phyloP scores from a whole-genome alignment of 2,113 vertebrate genomes.

The Dromaius novaehollandiae region DNA sequence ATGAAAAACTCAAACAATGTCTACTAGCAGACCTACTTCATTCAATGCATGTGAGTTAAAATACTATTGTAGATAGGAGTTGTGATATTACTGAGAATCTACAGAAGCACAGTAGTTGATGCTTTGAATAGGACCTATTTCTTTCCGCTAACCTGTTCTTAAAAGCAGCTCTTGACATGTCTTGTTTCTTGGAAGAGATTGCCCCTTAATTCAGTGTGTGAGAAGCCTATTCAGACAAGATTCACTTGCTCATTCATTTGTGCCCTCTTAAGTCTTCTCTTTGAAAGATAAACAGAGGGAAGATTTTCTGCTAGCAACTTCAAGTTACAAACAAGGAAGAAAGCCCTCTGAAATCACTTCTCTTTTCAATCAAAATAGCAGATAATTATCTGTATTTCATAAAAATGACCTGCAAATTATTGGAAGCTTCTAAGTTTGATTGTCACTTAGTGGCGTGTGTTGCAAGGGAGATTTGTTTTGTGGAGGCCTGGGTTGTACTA shows the following conservation, averaged over 20 bases:
- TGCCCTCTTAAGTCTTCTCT: background rate
- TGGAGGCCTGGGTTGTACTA: background rate
- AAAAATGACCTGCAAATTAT: background rate
- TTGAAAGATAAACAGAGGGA: background rate
- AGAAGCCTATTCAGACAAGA: background rate
- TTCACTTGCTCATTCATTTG: background rate
- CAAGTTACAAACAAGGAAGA: background rate
- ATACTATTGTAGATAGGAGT: background rate
- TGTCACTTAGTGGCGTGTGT: background rate
- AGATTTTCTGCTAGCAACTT: background rate
- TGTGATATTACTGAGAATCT: background rate
- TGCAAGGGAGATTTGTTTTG: background rate
- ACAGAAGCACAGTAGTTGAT: background rate
- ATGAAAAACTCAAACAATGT: constrained; percentile 83
- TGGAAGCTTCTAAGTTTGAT: background rate
- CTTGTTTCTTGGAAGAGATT: background rate
- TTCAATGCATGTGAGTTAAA: constrained; percentile 82
- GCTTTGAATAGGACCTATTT: background rate
- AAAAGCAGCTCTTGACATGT: background rate
- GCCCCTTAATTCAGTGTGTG: background rate
- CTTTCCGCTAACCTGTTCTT: background rate
- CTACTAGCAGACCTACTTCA: constrained; percentile 82
- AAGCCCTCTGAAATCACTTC: background rate
- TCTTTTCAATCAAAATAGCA: background rate
- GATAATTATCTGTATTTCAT: background rate